A percentile compares a stretch with the other conserved stretches of the same genome.
Evolutionary conservation across 53 echinoderm and acorn worm genomes (phyloP).

Genomic region (Henricia sp.): DNA sequence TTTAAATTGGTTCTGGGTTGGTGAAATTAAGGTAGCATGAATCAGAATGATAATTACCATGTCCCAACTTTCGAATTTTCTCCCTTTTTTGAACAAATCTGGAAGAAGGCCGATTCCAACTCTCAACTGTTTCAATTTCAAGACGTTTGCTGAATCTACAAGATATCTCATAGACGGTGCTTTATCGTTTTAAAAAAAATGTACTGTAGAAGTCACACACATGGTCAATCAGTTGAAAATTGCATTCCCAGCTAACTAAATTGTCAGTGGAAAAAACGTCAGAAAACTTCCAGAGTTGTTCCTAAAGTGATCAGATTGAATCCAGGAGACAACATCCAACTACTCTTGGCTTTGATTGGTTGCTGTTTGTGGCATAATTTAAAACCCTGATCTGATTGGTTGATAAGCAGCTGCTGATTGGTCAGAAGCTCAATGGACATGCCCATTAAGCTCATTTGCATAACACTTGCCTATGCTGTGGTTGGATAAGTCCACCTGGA

Average conservation of each 20-base stretch:
- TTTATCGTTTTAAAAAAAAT: too few species aligned
- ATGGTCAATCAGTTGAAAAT: constrained; percentile 31
- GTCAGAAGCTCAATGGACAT: background rate
- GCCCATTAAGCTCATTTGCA: background rate
- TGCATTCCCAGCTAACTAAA: constrained; percentile 34
- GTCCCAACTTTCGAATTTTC: constrained; percentile 34
- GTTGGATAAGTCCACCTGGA: constrained; percentile 48
- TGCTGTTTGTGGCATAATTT: constrained; percentile 34
- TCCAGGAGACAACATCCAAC: constrained; percentile 25
- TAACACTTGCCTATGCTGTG: background rate
- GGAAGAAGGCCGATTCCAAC: constrained; percentile 40
- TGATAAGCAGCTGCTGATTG: constrained; percentile 21
- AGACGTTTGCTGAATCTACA: constrained; percentile 29
- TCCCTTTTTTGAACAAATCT: constrained; percentile 34
- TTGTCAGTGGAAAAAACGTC: constrained; percentile 27
- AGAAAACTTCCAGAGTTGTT: constrained; percentile 59
- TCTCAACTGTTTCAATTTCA: constrained; percentile 26
- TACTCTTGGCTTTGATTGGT: constrained; percentile 10
- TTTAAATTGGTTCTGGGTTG: constrained; percentile 20
- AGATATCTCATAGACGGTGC: constrained; percentile 41
- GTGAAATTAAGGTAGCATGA: constrained; percentile 62
- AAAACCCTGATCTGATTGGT: constrained; percentile 34
- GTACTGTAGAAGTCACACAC: constrained; percentile 64
- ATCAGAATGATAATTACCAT: constrained; percentile 7
- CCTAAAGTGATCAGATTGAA: constrained; percentile 10